Base-by-base conservation (phyloP, 2,797 vertebrate genomes). In the Streptopelia turtur region DNA sequence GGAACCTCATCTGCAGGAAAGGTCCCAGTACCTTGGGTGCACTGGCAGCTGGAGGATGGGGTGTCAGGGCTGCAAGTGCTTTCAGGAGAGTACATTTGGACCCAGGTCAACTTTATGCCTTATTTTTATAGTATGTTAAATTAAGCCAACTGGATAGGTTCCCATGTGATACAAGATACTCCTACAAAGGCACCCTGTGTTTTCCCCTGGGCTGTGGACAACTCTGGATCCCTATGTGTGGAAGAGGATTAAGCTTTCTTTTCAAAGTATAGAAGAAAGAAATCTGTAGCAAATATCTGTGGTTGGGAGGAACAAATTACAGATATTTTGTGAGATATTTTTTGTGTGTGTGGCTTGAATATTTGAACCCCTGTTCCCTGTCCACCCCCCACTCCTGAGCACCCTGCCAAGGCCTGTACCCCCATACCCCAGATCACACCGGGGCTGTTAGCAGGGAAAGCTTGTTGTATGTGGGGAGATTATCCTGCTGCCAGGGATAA, bases 381-480 rank as follows among this genome's bases (percentile, higher is more conserved):
- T 69, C 41, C 6, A 33, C 8, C 9, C 3, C 22, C 4, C 1
- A 1, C 37, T 35, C 31, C 17, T 11, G 11, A 15, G 41, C 4
- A 2, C 25, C 43, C 24, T 64, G 37, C 28, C 31, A 27, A 37
- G 65, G 35, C n/a, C n/a, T 1, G 0, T n/a, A 27, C 6, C n/a
- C 27, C 13, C 27, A 6, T 60, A 8, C 3, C 1, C 35, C 5
- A 0, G 6, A 4, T n/a, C 4, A 8, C 24, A 11, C 9, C 5
- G 22, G 66, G 41, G 41, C 50, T 61, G 47, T 21, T 65, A 1
- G 0, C 10, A 0, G 4, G 47, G 45, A 12, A 28, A 37, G 55
- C 35, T 72, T 13, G 8, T 11, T n/a, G 23, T 33, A 6, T 2
- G 5, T 13, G 45, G 30, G 49, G 57, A 16, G 39, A 30, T 49